Percentiles rank a stretch among this genome's conserved stretches.
phyloP scores from a whole-genome alignment of 2,797 vertebrate species.

The Tolypeutes matacus region DNA sequence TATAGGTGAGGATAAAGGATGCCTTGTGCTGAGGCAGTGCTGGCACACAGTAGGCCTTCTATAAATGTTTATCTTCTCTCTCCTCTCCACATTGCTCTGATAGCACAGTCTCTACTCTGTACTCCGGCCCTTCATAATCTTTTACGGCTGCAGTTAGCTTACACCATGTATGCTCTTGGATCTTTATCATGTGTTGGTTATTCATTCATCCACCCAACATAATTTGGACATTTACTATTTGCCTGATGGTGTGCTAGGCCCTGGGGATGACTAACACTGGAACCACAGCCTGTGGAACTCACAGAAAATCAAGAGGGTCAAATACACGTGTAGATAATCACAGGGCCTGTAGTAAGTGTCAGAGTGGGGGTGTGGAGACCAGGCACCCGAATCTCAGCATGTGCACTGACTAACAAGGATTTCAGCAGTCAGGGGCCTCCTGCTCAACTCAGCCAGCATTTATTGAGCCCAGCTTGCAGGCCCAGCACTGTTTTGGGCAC shows the following conservation, averaged over 20 bases:
- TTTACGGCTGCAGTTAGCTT: not conserved
- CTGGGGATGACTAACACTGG: not conserved
- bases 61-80: not conserved
- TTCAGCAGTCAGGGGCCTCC: not conserved
- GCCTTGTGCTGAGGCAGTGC: not conserved
- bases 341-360: not conserved
- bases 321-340: not conserved
- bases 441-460: not conserved
- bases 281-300: not conserved
- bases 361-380: fast-evolving
- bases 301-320: not conserved
- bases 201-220: not conserved
- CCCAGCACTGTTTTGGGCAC: not conserved
- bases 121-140: too few relatives aligned
- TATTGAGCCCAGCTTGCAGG: not conserved
- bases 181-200: not conserved
- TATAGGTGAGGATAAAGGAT: not conserved
- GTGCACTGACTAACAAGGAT: not conserved
- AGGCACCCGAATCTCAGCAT: not conserved
- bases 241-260: not conserved
- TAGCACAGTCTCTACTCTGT: not conserved
- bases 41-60: not conserved
- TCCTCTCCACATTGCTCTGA: not conserved
- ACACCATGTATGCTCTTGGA: not conserved
- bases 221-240: slow-evolving; percentile 1